These are phyloP conservation scores for Heterodera carotae DNA, from an alignment of 1,140 invertebrate genomes.

Conservation along the genomic window DNA sequence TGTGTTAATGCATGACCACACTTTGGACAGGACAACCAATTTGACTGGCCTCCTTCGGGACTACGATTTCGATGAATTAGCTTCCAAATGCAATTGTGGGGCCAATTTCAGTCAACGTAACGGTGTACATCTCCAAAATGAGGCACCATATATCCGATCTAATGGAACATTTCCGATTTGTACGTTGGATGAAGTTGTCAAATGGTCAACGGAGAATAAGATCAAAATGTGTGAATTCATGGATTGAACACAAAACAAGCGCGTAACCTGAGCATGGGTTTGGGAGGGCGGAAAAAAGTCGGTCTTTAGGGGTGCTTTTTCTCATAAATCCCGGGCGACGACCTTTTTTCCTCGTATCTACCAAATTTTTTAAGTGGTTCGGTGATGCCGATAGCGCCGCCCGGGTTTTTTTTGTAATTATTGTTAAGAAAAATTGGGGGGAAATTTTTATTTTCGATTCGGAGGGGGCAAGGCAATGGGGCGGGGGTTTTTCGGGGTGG, in stretches of 20 bases:
- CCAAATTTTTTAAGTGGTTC: no score
- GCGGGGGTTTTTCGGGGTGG: no score
- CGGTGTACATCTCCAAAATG: background rate
- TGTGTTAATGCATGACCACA: conserved; percentile 77
- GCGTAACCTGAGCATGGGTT: no score
- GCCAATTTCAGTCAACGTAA: conserved; percentile 40
- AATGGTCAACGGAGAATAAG: conserved; percentile 56
- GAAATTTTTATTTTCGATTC: no score
- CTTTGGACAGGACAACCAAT: conserved; percentile 74
- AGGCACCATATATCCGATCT: background rate
- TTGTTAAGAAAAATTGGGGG: no score
- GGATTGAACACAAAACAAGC: background rate
- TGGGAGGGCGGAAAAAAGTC: no score
- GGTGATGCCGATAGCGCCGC: no score
- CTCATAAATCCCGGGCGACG: no score
- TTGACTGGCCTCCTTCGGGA: conserved; percentile 69
- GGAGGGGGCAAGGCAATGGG: no score
- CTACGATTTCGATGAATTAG: conserved; percentile 73
- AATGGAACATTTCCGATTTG: conserved; percentile 39
- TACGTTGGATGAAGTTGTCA: conserved; percentile 61
- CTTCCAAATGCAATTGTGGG: conserved; percentile 66
- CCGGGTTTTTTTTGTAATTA: no score
- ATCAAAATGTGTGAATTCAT: conserved; percentile 49
- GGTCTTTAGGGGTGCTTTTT: no score
- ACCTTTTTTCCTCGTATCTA: no score